These are phyloP conservation scores for Corythornis vintsioides DNA, from an alignment of 2,113 vertebrate genomes.

Conservation along the genomic window DNA sequence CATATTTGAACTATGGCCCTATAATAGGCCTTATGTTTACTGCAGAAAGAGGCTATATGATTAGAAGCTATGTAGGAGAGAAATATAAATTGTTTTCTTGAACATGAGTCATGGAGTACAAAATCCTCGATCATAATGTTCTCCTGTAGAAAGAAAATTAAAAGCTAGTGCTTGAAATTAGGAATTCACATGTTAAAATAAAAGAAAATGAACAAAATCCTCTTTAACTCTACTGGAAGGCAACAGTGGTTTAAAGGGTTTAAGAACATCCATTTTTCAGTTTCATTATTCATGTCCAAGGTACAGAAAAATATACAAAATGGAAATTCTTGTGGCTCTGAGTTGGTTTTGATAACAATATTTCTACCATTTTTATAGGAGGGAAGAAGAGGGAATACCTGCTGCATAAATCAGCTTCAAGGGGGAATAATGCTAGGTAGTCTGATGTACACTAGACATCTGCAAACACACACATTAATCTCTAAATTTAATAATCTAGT, in stretches of 20 bases:
- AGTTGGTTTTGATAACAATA: background rate
- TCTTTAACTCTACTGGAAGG: background rate
- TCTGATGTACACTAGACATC: background rate
- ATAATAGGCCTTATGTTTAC: background rate
- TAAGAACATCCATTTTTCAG: background rate
- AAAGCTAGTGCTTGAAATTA: background rate
- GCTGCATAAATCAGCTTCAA: background rate
- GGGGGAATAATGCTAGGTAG: background rate
- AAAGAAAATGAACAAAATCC: background rate
- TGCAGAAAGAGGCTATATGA: background rate
- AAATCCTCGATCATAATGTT: background rate
- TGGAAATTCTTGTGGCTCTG: background rate
- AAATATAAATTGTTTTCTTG: background rate
- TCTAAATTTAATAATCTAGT: background rate
- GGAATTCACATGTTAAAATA: background rate
- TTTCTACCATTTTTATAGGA: background rate
- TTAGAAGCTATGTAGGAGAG: background rate
- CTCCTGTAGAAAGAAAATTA: background rate
- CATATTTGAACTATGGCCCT: background rate
- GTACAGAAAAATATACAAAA: background rate
- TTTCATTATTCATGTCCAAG: background rate
- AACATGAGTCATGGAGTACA: background rate
- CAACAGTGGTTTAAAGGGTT: background rate
- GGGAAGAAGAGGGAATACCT: background rate
- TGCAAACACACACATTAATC: background rate